phyloP scores from a whole-genome alignment of 2,797 vertebrate species.

The Pseudotriccus pelzelni region DNA sequence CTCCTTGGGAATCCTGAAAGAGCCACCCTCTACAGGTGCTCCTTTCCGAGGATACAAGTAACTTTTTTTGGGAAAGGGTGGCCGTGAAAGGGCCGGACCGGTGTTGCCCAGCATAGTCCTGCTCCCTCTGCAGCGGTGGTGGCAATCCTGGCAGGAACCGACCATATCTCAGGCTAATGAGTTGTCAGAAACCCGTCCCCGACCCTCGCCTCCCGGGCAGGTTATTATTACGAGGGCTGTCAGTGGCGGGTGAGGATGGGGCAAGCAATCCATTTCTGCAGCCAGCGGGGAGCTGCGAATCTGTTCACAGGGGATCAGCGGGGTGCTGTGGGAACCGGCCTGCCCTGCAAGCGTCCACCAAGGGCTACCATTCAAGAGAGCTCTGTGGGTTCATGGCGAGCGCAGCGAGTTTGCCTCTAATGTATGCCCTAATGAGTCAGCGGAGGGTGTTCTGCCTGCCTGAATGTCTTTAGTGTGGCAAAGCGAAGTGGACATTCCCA shows the following conservation, averaged over 20 bases:
- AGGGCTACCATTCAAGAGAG: slow-evolving; percentile 59
- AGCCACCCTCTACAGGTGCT: background rate
- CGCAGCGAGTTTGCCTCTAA: slow-evolving; percentile 48
- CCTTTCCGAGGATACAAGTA: background rate
- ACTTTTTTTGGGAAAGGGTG: background rate
- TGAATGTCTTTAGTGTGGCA: slow-evolving; percentile 54
- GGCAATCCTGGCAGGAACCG: background rate
- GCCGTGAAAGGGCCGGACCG: background rate
- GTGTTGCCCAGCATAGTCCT: background rate
- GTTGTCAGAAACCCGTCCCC: slow-evolving; percentile 49
- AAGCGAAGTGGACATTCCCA: slow-evolving; percentile 59
- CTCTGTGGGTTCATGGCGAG: slow-evolving; percentile 36
- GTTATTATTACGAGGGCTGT: slow-evolving; percentile 76
- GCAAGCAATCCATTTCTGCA: slow-evolving; percentile 61
- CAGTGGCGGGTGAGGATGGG: slow-evolving; percentile 69
- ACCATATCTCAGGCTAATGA: slow-evolving; percentile 58
- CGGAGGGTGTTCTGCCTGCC: slow-evolving; percentile 58
- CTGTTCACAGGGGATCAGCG: slow-evolving; percentile 72
- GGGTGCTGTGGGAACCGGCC: slow-evolving; percentile 73
- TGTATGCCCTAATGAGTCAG: slow-evolving; percentile 62
- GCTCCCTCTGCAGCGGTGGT: background rate
- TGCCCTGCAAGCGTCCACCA: slow-evolving; percentile 51
- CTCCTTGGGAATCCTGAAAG: background rate
- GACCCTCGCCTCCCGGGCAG: slow-evolving; percentile 56
- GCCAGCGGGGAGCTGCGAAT: slow-evolving; percentile 65